Percentiles rank a stretch among this genome's conserved stretches.
phyloP scores from a whole-genome alignment of 2,113 vertebrate genomes.

The Pelecanoides urinatrix region DNA sequence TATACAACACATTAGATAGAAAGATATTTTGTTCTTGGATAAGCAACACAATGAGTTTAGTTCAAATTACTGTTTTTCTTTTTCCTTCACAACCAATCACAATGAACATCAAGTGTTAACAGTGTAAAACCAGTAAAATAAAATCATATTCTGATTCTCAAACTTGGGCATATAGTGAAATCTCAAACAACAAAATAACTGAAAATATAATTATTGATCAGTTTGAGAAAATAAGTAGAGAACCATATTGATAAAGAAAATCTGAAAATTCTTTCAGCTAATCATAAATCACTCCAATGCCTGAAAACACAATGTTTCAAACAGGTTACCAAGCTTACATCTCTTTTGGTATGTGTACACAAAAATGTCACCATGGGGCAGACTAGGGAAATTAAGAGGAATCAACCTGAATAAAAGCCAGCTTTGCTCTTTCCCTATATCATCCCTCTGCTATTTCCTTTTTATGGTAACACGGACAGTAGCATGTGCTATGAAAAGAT shows the following conservation, averaged over 20 bases:
- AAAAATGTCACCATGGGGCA: neutral
- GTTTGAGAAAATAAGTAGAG: neutral
- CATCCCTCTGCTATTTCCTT: neutral
- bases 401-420: neutral
- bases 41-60: neutral
- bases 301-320: neutral
- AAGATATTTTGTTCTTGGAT: neutral
- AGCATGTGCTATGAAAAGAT: slow-evolving; percentile 35
- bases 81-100: neutral
- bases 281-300: neutral
- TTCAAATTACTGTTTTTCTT: neutral
- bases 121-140: neutral
- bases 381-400: neutral
- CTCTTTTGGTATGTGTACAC: neutral
- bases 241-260: neutral
- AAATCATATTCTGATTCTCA: neutral
- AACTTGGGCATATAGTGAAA: neutral
- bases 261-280: neutral
- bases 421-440: neutral
- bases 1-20: neutral
- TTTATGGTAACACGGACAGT: neutral
- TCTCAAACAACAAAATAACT: neutral
- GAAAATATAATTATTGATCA: neutral
- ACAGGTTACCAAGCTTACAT: neutral
- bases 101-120: neutral